Percentiles rank a stretch among this genome's conserved stretches.
These are phyloP conservation scores for Labeo calbasu DNA, from an alignment of 2,797 vertebrate genomes.

Conservation along the genomic window DNA sequence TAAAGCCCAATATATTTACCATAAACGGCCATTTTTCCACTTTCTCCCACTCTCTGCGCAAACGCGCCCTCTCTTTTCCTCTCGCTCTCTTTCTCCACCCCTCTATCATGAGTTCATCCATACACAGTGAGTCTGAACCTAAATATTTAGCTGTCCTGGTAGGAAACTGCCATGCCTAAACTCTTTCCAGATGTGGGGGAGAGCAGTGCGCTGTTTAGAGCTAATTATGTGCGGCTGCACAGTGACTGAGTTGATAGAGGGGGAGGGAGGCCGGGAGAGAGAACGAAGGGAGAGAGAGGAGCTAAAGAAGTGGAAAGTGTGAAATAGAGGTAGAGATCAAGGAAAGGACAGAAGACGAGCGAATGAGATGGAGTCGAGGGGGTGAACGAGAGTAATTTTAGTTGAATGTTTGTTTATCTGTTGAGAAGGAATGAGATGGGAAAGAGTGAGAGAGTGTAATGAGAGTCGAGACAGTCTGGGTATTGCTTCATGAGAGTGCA, in stretches of 20 bases:
- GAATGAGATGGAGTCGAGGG: not conserved
- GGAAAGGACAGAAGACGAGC: conserved; percentile 21
- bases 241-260: conserved; percentile 69
- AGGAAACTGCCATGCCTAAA: conserved; percentile 87
- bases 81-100: conserved; percentile 62
- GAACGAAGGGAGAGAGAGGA: conserved; percentile 43
- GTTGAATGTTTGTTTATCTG: conserved; percentile 25
- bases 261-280: conserved; percentile 65
- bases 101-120: conserved; percentile 82
- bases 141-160: conserved; percentile 88
- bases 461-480: not conserved
- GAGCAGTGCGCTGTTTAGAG: conserved; percentile 79
- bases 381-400: not conserved
- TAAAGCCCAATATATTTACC: conserved; percentile 36
- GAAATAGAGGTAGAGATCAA: conserved; percentile 25
- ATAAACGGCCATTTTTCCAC: conserved; percentile 53
- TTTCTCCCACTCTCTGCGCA: conserved; percentile 30
- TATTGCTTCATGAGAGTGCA: conserved; percentile 30
- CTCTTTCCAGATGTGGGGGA: conserved; percentile 86
- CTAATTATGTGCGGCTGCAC: conserved; percentile 83
- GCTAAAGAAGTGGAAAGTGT: conserved; percentile 39
- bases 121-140: conserved; percentile 86
- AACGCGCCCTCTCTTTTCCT: conserved; percentile 40
- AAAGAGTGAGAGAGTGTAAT: conserved; percentile 8
- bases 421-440: conserved; percentile 12